Evolutionary conservation across 2,113 vertebrate genomes (phyloP), one percentile per base, ranked within the genome.

Genomic region (Zosterops pallidus): DNA sequence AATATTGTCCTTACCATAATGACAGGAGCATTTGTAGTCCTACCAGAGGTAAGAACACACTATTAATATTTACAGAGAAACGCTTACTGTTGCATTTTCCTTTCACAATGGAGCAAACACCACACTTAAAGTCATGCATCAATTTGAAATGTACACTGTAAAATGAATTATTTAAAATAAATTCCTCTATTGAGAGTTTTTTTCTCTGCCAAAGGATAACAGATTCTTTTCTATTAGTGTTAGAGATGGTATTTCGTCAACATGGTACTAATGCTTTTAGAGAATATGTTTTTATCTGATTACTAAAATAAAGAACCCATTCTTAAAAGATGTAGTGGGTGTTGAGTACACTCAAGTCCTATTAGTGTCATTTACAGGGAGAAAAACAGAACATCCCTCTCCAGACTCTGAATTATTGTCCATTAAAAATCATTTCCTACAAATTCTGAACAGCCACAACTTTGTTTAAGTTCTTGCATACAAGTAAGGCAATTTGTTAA

Each of bases 1-100:
- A 99, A 99, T 94, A 99, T 99, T 18, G 98, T 99, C 86, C 98
- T 99, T 23, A 99, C 99, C 17, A 96, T 99, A 84, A 99, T 99
- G 99, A 99, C 99, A 1, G 99, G 99, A 93, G 99, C 99, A 15
- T 99, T 99, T 90, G 98, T 99, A 9, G 98, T 99, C 29, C 95
- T 99, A n/a, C 99, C 99, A 52, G 99, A 99, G 99, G 99, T 99
- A 94, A 98, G 98, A 56, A 46, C 18, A 11, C 20, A 5, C 31
- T 67, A 47, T 42, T 76, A 53, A 49, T 63, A 60, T 33, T 87
- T 70, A 52, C 65, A 76, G 53, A 79, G 84, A 67, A 86, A 57
- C 6, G 2, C 19, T 80, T 42, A 28, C 17, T 62, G 7, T 4
- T 64, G 39, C 31, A 39, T 65, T 90, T 94, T 16, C 81, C 20